Evolutionary conservation across 2,888 invertebrate genomes (phyloP), one percentile per base, ranked within the genome.

Genomic region (Rhamphomyia laevipes): DNA sequence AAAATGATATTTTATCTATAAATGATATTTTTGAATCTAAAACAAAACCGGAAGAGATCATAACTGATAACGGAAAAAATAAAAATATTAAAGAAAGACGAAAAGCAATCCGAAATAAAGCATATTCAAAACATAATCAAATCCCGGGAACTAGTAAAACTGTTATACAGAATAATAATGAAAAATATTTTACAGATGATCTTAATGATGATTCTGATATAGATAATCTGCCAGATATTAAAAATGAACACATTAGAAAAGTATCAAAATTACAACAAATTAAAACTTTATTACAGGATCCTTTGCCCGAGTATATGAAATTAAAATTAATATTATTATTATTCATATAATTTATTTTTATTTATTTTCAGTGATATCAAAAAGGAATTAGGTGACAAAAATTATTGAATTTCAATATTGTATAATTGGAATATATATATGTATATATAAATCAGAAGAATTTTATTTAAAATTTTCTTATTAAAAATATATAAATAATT

Each of bases 401-500:
- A 27, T 27, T 4, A 27, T 21, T 27, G 23, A 27, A 27, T 7
- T 27, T 27, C 7, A 27, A 27, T 27, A 27, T 21, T 21, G 21
- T 3, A 21, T 4, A 21, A 21, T 21, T 21, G 21, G 4, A 21
- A 5, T 21, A 4, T 21, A 21, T 4, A 21, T 4, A 21, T 21
- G 5, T 21, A 21, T 4, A n/a, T n/a, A n/a, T n/a, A n/a, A 21
- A 4, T 21, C 21, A 27, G 9, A 27, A 27, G 7, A 27, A 2
- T 27, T 27, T 27, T 27, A 27, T 27, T 49, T 55, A 55, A 47
- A 52, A 50, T 46, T 49, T 53, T 41, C 54, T 35, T 31, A 55
- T 45, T 43, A 50, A 48, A 53, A 53, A 55, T 48, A 55, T 51
- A 41, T 54, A 56, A 33, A 54, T 33, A 12, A 55, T 35, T 51